Percentiles rank a stretch among this genome's conserved stretches.
These are phyloP conservation scores for Dasypus novemcinctus DNA, from an alignment of 2,113 vertebrate genomes.

Conservation along the genomic window DNA sequence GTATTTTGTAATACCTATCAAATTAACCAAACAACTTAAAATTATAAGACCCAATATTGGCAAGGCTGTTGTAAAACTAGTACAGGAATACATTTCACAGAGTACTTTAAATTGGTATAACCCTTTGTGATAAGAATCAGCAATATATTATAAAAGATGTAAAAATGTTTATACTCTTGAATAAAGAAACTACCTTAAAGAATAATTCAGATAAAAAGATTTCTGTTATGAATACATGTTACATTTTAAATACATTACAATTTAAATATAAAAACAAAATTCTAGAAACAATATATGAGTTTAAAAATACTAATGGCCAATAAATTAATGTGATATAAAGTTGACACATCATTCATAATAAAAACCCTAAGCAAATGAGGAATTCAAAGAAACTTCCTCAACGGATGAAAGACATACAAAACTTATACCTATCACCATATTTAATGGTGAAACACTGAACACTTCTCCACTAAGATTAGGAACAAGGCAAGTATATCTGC, in stretches of 20 bases:
- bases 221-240: not conserved
- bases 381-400: conserved; percentile 30
- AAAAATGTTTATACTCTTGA: not conserved
- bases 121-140: not conserved
- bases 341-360: not conserved
- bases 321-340: conserved; percentile 12
- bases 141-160: not conserved
- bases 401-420: not conserved
- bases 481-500: not conserved
- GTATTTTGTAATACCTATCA: not conserved
- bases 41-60: not conserved
- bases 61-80: not conserved
- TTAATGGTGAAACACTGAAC: not conserved
- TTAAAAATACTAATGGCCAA: conserved; percentile 8
- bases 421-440: not conserved
- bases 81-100: not conserved
- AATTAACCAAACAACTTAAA: conserved; percentile 27
- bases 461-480: not conserved
- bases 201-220: not conserved
- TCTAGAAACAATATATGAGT: not conserved
- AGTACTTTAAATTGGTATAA: not conserved
- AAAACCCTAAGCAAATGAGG: conserved; percentile 12
- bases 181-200: conserved; percentile 5
- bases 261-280: conserved; percentile 19
- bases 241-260: conserved; percentile 31